phyloP scores from a whole-genome alignment of 2,888 invertebrate species.

The Thera britannica region DNA sequence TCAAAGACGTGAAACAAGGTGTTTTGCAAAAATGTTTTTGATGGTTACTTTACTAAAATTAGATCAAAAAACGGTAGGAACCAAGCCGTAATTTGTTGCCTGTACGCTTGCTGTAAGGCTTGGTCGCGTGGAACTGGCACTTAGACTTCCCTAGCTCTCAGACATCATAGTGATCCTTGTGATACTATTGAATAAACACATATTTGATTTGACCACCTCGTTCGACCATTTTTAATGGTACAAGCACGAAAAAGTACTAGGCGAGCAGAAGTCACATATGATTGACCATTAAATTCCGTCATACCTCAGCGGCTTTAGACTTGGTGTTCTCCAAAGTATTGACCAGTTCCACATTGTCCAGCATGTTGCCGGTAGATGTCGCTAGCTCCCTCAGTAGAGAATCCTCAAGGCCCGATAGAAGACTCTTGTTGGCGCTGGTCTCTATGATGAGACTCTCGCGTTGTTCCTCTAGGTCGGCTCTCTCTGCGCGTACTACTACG shows the following conservation, averaged over 20 bases:
- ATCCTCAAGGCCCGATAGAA: constrained; percentile 93
- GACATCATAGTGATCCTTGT: no score
- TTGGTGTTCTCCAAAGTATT: constrained; percentile 95
- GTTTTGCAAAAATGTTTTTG: no score
- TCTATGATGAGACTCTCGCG: constrained; percentile 92
- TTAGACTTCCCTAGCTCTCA: no score
- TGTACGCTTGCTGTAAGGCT: no score
- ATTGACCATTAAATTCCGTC: background rate
- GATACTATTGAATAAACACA: no score
- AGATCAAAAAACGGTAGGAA: no score
- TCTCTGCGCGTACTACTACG: constrained; percentile 94
- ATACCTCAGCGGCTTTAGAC: constrained; percentile 92
- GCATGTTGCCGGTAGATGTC: constrained; percentile 95
- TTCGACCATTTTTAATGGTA: no score
- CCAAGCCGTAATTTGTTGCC: no score
- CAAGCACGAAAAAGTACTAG: background rate
- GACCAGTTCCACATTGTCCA: constrained; percentile 95
- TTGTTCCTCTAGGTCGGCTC: constrained; percentile 95
- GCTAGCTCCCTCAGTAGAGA: constrained; percentile 93
- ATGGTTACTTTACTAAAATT: no score
- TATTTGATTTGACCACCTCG: no score
- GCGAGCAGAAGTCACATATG: background rate
- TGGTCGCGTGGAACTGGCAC: no score
- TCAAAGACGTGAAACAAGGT: no score
- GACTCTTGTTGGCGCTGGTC: constrained; percentile 93